Base-by-base conservation (phyloP, 1,140 invertebrate genomes). In the Drosophila quadrilineata region DNA sequence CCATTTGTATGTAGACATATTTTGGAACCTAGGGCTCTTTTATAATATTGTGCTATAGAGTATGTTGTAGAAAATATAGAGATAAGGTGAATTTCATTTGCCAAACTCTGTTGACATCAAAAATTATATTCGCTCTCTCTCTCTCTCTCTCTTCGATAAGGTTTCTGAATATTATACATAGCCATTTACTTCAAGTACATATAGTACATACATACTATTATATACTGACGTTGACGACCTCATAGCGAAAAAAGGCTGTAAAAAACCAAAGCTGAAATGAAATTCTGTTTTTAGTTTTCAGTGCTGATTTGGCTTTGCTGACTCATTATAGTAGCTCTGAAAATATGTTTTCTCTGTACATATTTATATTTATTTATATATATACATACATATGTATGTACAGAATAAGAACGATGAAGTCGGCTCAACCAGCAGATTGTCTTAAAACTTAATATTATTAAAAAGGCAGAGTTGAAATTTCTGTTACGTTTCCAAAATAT, bases 261-360 rank as follows among this genome's bases (percentile, higher is more conserved):
- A 49, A 80, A 58, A 28, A n/a, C n/a, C n/a, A n/a, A n/a, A n/a
- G n/a, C n/a, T n/a, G n/a, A n/a, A 77, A 57, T 54, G 41, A 73
- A 77, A 57, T 52, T 43, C 54, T 65, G 56, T 38, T 8, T 3
- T 19, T 6, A 46, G 31, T 48, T 70, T 49, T 60, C 31, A 46
- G 63, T 24, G 26, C 48, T 36, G 48, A 22, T 45, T 45, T n/a
- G n/a, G n/a, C 50, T 40, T 54, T 75, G 76, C 76, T 82, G 76
- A 82, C 69, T 82, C 76, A 82, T 82, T 77, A 70, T 77, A 80
- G 75, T 26, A 80, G 38, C 52, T 56, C 57, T 70, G 29, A 65
- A 80, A 75, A 48, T 75, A n/a, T n/a, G n/a, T n/a, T n/a, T n/a
- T n/a, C n/a, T n/a, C n/a, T n/a, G n/a, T n/a, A n/a, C n/a, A n/a